A percentile compares a stretch with the other conserved stretches of the same genome.
Evolutionary conservation across 1,140 invertebrate species (phyloP).

Genomic region (Drosophila malerkotliana): DNA sequence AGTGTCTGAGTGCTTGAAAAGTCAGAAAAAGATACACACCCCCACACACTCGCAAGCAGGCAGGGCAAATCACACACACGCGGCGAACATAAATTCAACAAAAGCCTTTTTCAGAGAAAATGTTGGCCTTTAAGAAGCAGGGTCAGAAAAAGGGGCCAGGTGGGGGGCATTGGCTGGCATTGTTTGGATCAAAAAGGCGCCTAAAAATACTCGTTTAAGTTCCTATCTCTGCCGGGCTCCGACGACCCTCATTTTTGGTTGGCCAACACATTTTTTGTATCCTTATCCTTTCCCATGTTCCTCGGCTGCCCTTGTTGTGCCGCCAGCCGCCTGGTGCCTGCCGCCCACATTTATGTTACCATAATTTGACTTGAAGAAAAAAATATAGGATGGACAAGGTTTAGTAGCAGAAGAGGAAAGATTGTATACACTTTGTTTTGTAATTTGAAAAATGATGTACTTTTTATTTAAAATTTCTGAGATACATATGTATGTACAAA

Average conservation of each 20-base stretch:
- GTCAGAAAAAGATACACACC: conserved; percentile 79
- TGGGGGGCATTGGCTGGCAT: conserved; percentile 5
- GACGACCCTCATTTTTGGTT: conserved; percentile 76
- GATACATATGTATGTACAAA: no score
- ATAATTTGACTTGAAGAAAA: conserved; percentile 77
- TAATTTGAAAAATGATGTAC: not conserved
- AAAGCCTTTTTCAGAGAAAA: conserved; percentile 59
- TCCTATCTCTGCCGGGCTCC: conserved; percentile 59
- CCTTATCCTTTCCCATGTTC: conserved; percentile 49
- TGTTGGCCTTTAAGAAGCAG: conserved; percentile 49
- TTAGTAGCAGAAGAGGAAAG: not conserved
- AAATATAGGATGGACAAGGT: conserved; percentile 28
- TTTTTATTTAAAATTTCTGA: no score
- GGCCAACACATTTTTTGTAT: conserved; percentile 55
- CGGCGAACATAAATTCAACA: conserved; percentile 68
- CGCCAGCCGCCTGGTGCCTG: conserved; percentile 39
- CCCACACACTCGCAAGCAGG: conserved; percentile 5
- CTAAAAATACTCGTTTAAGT: conserved; percentile 76
- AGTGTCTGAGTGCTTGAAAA: conserved; percentile 62
- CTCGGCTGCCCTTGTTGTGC: conserved; percentile 19
- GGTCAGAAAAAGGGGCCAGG: not conserved
- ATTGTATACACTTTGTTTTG: conserved; percentile 7
- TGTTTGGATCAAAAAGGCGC: conserved; percentile 66
- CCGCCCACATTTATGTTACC: conserved; percentile 79
- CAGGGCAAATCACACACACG: not conserved